phyloP scores from a whole-genome alignment of 2,888 invertebrate genomes.

The Cistogaster globosa region DNA sequence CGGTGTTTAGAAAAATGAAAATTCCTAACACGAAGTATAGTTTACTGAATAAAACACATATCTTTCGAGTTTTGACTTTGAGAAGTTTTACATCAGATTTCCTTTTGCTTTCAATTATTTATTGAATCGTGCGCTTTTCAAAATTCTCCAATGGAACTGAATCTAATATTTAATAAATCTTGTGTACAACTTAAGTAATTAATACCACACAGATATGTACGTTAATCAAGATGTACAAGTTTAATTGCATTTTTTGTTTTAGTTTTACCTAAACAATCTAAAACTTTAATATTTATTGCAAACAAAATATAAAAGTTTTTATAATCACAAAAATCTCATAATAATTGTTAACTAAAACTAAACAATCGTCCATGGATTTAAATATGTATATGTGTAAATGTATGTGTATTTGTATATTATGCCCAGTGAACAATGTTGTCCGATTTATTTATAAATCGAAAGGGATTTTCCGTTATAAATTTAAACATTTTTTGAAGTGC shows the following conservation, averaged over 20 bases:
- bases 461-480: no score
- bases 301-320: constrained; percentile 33
- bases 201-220: constrained; percentile 36
- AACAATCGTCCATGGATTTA: constrained; percentile 25
- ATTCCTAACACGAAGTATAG: no score
- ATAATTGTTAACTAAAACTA: constrained; percentile 34
- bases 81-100: no score
- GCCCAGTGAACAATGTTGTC: not conserved
- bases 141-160: no score
- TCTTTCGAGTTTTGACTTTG: not conserved
- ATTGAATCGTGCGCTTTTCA: no score
- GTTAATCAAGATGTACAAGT: not conserved
- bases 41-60: no score
- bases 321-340: constrained; percentile 39
- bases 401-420: no score
- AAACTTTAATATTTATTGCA: constrained; percentile 1
- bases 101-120: no score
- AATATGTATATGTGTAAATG: not conserved
- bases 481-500: no score
- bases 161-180: not conserved
- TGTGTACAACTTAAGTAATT: not conserved
- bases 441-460: not conserved
- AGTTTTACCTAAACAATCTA: constrained; percentile 16
- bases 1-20: no score
- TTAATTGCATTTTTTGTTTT: not conserved